Evolutionary conservation across 2,113 vertebrate species (phyloP), one percentile per base, ranked within the genome.

Genomic region (Himantopus leucocephalus): DNA sequence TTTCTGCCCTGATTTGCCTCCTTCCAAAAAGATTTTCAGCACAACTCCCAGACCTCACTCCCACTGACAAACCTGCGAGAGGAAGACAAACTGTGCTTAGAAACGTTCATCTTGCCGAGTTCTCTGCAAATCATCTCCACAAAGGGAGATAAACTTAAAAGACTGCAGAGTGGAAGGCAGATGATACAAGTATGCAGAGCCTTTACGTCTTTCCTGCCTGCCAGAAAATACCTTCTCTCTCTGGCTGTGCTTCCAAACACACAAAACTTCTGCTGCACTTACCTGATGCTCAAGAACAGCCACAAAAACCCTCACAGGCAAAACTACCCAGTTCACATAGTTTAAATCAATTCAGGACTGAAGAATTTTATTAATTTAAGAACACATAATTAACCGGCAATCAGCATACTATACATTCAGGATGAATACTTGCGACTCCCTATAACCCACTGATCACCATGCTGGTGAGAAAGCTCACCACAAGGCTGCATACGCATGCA

Each of bases 401-500:
- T 62, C 7, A 29, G 14, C 18, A 19, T 30, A 39, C 29, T 68
- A n/a, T 22, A 21, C 8, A 48, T 16, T 80, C 22, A 56, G 41
- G n/a, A 53, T 30, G 18, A 84, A 58, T 48, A 20, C 12, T 39
- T 39, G 26, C 27, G 9, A 14, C 14, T 32, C 7, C 2, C 32
- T 59, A 8, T 15, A 50, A 30, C 17, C 32, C 12, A 2, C 30
- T 66, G 43, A 35, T 32, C 3, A 5, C 30, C 27, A 9, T 14
- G 30, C 10, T 0, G 0, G 18, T 45, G 15, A 82, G 26, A 62
- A 74, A 88, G 10, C 11, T 21, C 34, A 39, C 2, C 12, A 14
- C 2, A 5, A 78, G 32, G 12, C 3, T 75, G 8, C 7, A 58
- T 20, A 67, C 0, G 0, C 5, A 14, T 8, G 11, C 7, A 12